phyloP scores from a whole-genome alignment of 2,797 vertebrate genomes.

The Acrocephalus scirpaceus region DNA sequence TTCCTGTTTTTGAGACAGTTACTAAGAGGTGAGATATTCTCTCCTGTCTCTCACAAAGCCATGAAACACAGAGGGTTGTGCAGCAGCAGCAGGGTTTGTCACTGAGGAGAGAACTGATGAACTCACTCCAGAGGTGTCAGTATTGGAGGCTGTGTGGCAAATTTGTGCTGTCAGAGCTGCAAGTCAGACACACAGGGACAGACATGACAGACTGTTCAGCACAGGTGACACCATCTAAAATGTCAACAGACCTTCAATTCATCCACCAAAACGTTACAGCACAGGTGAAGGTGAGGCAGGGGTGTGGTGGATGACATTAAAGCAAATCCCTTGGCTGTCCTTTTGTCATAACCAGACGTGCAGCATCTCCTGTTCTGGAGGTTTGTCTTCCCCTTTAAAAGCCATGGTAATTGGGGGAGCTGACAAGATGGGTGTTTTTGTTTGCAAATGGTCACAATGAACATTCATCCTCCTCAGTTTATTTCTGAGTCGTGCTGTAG shows the following conservation, averaged over 20 bases:
- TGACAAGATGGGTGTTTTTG: background rate
- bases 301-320: background rate
- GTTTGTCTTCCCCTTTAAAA: background rate
- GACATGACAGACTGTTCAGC: background rate
- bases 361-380: background rate
- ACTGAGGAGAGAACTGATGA: background rate
- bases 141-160: background rate
- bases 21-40: background rate
- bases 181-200: background rate
- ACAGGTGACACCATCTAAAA: background rate
- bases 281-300: background rate
- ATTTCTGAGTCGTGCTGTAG: slow-evolving; percentile 9
- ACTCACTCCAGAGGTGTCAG: background rate
- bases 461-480: slow-evolving; percentile 5
- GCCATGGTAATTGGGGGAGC: background rate
- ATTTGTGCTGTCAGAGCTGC: background rate
- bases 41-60: background rate
- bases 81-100: background rate
- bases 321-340: background rate
- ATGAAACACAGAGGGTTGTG: background rate
- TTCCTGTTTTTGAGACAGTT: background rate
- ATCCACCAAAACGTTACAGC: fast-evolving
- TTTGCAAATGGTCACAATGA: background rate
- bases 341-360: fast-evolving
- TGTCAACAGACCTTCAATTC: background rate